A percentile compares a stretch with the other conserved stretches of the same genome.
Evolutionary conservation across 2,797 vertebrate genomes (phyloP).

Genomic region (Cynodonichthys magdalenae): DNA sequence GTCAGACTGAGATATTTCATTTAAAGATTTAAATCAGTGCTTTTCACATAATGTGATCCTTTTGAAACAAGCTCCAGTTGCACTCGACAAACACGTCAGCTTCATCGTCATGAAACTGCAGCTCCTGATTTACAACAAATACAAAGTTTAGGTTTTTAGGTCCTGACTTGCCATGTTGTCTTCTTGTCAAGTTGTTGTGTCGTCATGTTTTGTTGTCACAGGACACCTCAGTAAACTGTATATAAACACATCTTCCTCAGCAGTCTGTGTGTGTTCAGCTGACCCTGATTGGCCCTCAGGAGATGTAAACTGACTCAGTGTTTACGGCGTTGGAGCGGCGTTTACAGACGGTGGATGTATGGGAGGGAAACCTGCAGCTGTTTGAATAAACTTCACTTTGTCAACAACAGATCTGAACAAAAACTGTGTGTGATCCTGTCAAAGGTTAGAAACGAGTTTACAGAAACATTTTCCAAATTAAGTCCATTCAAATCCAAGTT

Average conservation of each 20-base stretch:
- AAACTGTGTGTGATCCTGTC: not conserved
- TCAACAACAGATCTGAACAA: not conserved
- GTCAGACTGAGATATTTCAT: not conserved
- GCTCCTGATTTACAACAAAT: too few relatives aligned
- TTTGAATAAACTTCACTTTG: slow-evolving; percentile 6
- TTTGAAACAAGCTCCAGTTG: not conserved
- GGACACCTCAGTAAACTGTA: too few relatives aligned
- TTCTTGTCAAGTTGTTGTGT: too few relatives aligned
- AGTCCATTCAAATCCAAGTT: too few relatives aligned
- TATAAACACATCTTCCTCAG: not conserved
- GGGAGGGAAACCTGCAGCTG: not conserved
- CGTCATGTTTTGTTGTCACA: too few relatives aligned
- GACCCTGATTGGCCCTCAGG: slow-evolving; percentile 16
- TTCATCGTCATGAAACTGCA: too few relatives aligned
- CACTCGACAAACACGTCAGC: not conserved
- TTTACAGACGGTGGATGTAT: slow-evolving; percentile 4
- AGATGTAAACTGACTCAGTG: slow-evolving; percentile 9
- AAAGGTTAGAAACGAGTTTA: not conserved
- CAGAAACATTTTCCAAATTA: not conserved
- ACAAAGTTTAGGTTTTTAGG: too few relatives aligned
- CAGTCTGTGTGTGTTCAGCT: not conserved
- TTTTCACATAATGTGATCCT: not conserved
- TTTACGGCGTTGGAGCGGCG: not conserved
- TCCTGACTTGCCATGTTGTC: too few relatives aligned
- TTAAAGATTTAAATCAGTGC: not conserved